These are phyloP conservation scores for Lethocerus indicus DNA, from an alignment of 1,140 invertebrate species.

Conservation along the genomic window DNA sequence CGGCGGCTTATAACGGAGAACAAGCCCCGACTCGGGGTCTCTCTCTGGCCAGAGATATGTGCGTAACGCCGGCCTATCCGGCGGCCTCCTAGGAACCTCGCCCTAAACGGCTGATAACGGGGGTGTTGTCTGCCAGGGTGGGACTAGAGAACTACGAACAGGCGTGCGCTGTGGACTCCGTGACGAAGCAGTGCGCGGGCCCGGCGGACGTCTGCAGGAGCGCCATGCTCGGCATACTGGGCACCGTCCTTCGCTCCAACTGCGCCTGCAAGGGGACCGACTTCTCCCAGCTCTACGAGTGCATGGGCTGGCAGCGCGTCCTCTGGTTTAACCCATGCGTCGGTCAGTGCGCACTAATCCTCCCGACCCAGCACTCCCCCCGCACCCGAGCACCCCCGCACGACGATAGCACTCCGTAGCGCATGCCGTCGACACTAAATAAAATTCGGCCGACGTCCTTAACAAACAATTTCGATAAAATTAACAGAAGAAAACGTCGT, in stretches of 20 bases:
- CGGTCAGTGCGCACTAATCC: conserved; percentile 43
- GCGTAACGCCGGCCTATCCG: too few relatives aligned
- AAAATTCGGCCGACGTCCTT: too few relatives aligned
- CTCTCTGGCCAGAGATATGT: too few relatives aligned
- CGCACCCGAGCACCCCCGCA: too few relatives aligned
- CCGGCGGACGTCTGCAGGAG: conserved; percentile 56
- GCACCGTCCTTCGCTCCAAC: conserved; percentile 62
- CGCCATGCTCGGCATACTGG: conserved; percentile 68
- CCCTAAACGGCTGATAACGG: conserved; percentile 1
- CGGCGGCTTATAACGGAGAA: too few relatives aligned
- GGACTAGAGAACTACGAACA: conserved; percentile 75
- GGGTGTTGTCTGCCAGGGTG: conserved; percentile 33
- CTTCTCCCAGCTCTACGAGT: conserved; percentile 63
- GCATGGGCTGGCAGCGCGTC: conserved; percentile 74
- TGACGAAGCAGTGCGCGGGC: conserved; percentile 78
- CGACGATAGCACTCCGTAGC: too few relatives aligned
- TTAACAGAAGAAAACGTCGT: too few relatives aligned
- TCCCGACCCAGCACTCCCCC: not conserved
- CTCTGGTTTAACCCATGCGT: conserved; percentile 84
- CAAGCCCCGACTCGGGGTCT: too few relatives aligned
- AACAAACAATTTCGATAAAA: too few relatives aligned
- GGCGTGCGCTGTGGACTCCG: conserved; percentile 72
- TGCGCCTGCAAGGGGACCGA: conserved; percentile 74
- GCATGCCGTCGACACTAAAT: too few relatives aligned
- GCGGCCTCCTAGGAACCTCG: too few relatives aligned